These are phyloP conservation scores for Chrysemys picta DNA, from an alignment of 2,113 vertebrate genomes.

Conservation along the genomic window DNA sequence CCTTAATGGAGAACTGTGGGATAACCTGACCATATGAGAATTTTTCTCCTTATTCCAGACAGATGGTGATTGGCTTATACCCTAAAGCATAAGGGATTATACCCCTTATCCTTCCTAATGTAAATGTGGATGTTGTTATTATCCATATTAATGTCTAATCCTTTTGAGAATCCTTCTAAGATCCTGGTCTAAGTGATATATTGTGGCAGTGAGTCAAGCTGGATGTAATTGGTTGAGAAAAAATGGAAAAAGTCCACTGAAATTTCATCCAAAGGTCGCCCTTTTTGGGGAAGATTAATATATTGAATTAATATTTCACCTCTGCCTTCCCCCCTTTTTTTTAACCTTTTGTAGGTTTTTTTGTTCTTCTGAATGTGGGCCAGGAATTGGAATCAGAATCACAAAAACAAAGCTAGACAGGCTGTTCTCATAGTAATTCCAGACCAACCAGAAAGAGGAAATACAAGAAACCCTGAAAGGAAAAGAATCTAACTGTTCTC, in stretches of 20 bases:
- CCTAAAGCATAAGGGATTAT: background rate
- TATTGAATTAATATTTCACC: background rate
- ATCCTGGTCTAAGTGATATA: background rate
- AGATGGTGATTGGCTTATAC: background rate
- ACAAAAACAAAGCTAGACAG: background rate
- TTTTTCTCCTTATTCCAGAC: background rate
- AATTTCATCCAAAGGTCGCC: background rate
- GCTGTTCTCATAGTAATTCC: background rate
- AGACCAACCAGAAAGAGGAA: background rate
- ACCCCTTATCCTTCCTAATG: background rate
- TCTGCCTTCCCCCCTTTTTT: background rate
- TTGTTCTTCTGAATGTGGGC: background rate
- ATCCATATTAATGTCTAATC: background rate
- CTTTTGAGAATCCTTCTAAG: background rate
- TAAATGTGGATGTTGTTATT: background rate
- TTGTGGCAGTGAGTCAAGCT: background rate
- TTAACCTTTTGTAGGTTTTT: background rate
- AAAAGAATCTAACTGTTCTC: background rate
- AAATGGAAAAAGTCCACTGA: background rate
- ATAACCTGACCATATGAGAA: background rate
- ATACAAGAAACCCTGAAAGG: background rate
- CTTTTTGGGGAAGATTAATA: background rate
- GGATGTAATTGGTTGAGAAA: background rate
- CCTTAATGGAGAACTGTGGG: background rate
- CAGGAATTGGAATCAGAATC: background rate